Conservation (phyloP, 1,140 invertebrate genomes). For the Drosophila nasuta region DNA sequence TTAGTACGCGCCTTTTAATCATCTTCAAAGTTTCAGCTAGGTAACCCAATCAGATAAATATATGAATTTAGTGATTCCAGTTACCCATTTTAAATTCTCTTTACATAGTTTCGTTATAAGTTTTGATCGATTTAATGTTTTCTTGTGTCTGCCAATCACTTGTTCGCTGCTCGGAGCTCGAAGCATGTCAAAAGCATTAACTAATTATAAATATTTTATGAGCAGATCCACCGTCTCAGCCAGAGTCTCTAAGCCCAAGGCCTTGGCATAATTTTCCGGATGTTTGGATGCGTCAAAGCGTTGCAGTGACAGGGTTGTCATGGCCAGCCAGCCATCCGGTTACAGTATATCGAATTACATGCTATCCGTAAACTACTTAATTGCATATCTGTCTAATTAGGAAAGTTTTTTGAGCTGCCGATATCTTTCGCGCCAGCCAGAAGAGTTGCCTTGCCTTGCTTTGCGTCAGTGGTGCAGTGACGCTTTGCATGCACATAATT, state of each 20-base stretch:
- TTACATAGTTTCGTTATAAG: background rate
- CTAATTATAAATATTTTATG: conserved; percentile 51
- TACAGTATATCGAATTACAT: conserved; percentile 67
- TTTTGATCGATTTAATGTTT: background rate
- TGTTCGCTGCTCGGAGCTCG: conserved; percentile 12
- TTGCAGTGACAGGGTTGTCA: conserved; percentile 32
- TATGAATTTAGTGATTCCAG: too few relatives aligned
- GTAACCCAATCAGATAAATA: too few relatives aligned
- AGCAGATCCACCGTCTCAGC: conserved; percentile 16
- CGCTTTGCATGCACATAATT: conserved; percentile 54
- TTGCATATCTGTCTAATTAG: conserved; percentile 76
- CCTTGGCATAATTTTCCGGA: conserved; percentile 43
- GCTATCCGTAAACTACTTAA: conserved; percentile 72
- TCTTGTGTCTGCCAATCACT: conserved; percentile 32
- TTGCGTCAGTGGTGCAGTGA: conserved; percentile 5
- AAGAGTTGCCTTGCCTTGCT: background rate
- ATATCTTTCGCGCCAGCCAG: conserved; percentile 2
- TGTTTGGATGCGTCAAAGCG: conserved; percentile 32
- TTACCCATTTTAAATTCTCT: background rate
- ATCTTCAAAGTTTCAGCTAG: background rate
- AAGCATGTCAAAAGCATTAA: conserved; percentile 35
- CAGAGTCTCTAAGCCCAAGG: conserved; percentile 21
- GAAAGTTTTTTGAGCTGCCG: conserved; percentile 31
- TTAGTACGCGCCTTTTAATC: too few relatives aligned
- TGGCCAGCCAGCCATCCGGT: conserved; percentile 10